Percentiles rank a stretch among this genome's conserved stretches.
Evolutionary conservation across 2,797 vertebrate genomes (phyloP).

Genomic region (Sylvia borin): DNA sequence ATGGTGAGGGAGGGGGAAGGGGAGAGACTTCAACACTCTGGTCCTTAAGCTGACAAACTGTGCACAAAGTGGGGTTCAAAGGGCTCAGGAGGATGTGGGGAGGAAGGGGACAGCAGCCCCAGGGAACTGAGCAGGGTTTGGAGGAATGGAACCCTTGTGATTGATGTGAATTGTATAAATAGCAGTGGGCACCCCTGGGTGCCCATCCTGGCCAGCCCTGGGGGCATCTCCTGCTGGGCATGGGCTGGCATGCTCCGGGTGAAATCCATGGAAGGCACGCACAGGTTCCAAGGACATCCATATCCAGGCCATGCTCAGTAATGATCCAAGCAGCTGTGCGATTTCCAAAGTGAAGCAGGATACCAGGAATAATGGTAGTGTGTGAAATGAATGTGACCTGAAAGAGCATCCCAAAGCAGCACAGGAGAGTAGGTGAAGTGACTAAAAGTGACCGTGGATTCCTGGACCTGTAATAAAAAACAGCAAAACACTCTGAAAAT

Average conservation of each 20-base stretch:
- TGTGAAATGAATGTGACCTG: background rate
- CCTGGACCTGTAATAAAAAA: background rate
- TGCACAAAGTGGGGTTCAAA: background rate
- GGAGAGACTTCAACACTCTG: background rate
- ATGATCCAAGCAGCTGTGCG: background rate
- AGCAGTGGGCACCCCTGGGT: background rate
- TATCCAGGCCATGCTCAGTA: background rate
- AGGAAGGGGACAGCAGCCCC: background rate
- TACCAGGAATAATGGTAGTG: background rate
- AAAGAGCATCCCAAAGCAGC: background rate
- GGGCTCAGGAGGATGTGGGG: background rate
- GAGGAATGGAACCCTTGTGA: background rate
- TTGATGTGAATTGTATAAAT: background rate
- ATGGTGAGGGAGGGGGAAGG: background rate
- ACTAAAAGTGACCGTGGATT: background rate
- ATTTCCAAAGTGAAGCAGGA: background rate
- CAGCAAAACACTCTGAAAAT: background rate
- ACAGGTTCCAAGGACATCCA: background rate
- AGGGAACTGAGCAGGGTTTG: background rate
- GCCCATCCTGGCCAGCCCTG: background rate
- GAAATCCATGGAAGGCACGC: accelerated
- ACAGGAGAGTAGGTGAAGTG: background rate
- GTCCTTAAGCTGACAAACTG: background rate
- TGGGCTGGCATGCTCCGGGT: background rate
- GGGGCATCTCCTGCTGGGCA: background rate